Base-by-base conservation (phyloP, 2,113 vertebrate species). In the Callipepla californica region DNA sequence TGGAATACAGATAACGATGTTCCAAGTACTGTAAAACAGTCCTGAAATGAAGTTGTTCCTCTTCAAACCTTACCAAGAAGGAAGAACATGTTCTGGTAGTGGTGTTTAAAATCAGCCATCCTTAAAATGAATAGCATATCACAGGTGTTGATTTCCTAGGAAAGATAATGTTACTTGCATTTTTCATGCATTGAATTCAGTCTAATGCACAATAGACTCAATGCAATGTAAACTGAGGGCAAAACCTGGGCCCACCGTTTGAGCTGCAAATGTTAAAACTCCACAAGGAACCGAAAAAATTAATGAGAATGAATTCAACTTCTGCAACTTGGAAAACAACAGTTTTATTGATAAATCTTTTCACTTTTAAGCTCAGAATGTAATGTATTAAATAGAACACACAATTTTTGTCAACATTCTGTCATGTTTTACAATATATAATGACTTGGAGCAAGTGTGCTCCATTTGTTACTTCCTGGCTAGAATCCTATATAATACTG, bases 401-500 rank as follows among this genome's bases (percentile, higher is more conserved):
- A 65, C 17, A 89, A 86, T 85, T 96, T 92, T 81, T 85, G 66
- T 69, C 67, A 93, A 53, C 11, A 44, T 87, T 90, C 85, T 94
- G 92, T 63, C 70, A 87, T 67, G n/a, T 58, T 30, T 89, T 34
- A 28, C 76, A 75, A 97, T 95, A 58, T 73, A 94, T 57, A 89
- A 85, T 75, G 36, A 47, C 65, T 80, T 44, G 55, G 44, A 58
- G 66, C 23, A 82, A 95, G 45, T 30, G 23, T 47, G 26, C 44
- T 93, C 74, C 65, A 82, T 51, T 65, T 94, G 51, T 94, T 73
- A 84, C 21, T 85, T 89, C 88, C 69, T 96, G 93, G 40, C 82
- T 87, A 17, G 53, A 93, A 58, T 90, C 45, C 58, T 47, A 57
- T 85, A 51, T 55, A 53, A 91, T 97, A 96, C 45, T 83, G 18